phyloP scores from a whole-genome alignment of 2,797 vertebrate species.

The Erpetoichthys calabaricus region DNA sequence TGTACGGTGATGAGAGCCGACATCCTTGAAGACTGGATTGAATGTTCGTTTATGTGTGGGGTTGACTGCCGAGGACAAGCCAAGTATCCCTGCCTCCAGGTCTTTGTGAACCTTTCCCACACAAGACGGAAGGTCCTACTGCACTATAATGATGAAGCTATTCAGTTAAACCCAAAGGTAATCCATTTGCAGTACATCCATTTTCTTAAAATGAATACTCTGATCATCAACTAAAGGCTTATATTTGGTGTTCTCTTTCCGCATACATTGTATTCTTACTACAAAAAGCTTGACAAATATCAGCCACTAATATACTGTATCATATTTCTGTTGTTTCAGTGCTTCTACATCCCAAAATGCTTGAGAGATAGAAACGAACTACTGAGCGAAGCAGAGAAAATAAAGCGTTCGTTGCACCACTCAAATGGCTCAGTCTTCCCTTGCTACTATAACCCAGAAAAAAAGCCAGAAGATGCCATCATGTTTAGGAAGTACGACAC shows the following conservation, averaged over 20 bases:
- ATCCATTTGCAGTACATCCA: not conserved
- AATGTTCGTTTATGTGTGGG: constrained; percentile 32
- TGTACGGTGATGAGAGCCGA: constrained; percentile 42
- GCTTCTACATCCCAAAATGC: constrained; percentile 67
- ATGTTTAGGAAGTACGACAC: constrained; percentile 42
- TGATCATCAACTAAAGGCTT: too few relatives aligned
- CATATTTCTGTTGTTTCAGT: constrained; percentile 37
- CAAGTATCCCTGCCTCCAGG: constrained; percentile 51
- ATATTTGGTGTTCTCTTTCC: too few relatives aligned
- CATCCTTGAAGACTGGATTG: constrained; percentile 45
- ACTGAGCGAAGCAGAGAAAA: constrained; percentile 35
- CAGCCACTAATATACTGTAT: not conserved
- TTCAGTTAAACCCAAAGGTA: constrained; percentile 51
- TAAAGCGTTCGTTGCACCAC: constrained; percentile 39
- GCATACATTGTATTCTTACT: too few relatives aligned
- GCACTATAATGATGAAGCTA: constrained; percentile 53
- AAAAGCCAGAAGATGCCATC: constrained; percentile 39
- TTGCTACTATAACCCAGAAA: constrained; percentile 37
- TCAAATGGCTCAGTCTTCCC: constrained; percentile 22
- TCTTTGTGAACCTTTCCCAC: constrained; percentile 42
- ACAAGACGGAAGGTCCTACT: constrained; percentile 40
- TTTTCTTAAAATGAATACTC: too few relatives aligned
- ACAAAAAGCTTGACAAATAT: too few relatives aligned
- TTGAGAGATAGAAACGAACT: constrained; percentile 39
- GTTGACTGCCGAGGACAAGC: constrained; percentile 30